A percentile compares a stretch with the other conserved stretches of the same genome.
phyloP scores from a whole-genome alignment of 2,113 vertebrate genomes.

The Hiodon tergisus region DNA sequence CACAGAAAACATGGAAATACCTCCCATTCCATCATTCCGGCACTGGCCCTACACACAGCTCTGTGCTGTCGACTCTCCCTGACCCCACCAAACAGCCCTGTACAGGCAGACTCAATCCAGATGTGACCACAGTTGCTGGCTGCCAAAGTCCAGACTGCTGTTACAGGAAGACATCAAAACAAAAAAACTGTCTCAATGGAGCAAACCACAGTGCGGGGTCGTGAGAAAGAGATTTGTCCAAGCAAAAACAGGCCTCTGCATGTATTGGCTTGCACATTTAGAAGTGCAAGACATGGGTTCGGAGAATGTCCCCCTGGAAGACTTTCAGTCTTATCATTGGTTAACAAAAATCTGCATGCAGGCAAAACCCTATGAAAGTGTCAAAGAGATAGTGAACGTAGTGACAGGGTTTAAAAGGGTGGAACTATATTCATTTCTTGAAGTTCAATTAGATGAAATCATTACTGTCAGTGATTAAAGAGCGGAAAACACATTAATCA shows the following conservation, averaged over 20 bases:
- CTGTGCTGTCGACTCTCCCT: constrained; percentile 6
- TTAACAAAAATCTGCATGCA: constrained; percentile 10
- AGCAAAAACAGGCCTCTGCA: constrained; percentile 68
- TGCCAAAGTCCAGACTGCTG: constrained; percentile 31
- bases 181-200: constrained; percentile 20
- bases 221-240: constrained; percentile 55
- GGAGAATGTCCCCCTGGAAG: constrained; percentile 31
- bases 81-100: constrained; percentile 24
- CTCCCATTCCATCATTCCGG: constrained; percentile 6
- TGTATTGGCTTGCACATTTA: constrained; percentile 59
- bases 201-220: constrained; percentile 38
- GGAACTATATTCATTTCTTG: no score
- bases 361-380: neutral
- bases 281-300: constrained; percentile 43
- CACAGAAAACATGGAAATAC: constrained; percentile 39
- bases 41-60: constrained; percentile 1
- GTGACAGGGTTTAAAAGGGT: neutral
- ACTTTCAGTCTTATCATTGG: constrained; percentile 18
- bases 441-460: no score
- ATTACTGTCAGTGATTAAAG: no score
- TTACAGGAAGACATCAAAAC: constrained; percentile 27
- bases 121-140: constrained; percentile 47
- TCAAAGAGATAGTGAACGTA: constrained; percentile 19
- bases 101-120: constrained; percentile 33
- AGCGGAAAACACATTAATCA: no score